Evolutionary conservation across 2,113 vertebrate genomes (phyloP).

Genomic region (Oreochromis aureus): DNA sequence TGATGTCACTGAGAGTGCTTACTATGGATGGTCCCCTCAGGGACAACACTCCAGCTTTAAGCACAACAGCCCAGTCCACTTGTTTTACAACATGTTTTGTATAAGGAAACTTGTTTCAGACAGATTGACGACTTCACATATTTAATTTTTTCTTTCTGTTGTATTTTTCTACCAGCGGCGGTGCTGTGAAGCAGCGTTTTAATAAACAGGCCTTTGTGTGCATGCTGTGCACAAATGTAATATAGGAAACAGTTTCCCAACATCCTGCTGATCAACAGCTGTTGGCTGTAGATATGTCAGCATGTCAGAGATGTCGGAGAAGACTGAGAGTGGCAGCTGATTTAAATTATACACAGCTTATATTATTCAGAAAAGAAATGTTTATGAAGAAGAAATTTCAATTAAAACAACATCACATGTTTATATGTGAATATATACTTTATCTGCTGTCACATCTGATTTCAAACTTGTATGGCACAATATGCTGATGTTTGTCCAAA

Average conservation of each 20-base stretch:
- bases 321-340: neutral
- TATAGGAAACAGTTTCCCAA: neutral
- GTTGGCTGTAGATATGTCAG: neutral
- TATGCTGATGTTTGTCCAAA: neutral
- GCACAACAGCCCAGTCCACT: neutral
- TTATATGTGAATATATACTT: neutral
- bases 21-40: neutral
- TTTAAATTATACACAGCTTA: neutral
- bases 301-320: neutral
- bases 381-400: neutral
- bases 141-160: neutral
- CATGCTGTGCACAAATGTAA: neutral
- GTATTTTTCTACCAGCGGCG: fast-evolving
- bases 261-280: neutral
- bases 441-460: neutral
- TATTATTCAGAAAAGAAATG: neutral
- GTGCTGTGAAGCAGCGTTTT: neutral
- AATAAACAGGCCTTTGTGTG: neutral
- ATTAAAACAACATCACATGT: neutral
- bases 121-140: neutral
- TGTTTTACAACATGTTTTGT: neutral
- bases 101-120: neutral
- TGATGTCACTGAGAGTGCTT: neutral
- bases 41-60: neutral
- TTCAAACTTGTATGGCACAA: neutral